phyloP scores from a whole-genome alignment of 2,113 vertebrate genomes.

The Oceanodroma tethys region DNA sequence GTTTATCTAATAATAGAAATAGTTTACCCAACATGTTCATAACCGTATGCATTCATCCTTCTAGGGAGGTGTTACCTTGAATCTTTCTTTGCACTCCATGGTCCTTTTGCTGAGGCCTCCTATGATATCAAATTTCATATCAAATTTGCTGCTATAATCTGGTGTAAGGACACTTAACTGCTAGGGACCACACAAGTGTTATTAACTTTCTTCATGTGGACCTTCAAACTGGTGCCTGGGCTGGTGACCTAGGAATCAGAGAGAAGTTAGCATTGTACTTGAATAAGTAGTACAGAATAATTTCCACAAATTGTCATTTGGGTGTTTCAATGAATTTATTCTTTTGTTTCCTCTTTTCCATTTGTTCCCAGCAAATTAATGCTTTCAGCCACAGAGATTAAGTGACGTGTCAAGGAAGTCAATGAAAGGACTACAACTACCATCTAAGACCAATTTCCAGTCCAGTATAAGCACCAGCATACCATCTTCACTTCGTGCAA shows the following conservation, averaged over 20 bases:
- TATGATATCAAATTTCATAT: neutral
- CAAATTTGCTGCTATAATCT: neutral
- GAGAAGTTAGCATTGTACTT: neutral
- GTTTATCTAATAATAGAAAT: neutral
- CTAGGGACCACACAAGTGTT: neutral
- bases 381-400: neutral
- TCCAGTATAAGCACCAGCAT: neutral
- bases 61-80: neutral
- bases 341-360: neutral
- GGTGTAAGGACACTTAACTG: neutral
- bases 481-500: neutral
- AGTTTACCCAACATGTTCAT: neutral
- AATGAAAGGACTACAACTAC: neutral
- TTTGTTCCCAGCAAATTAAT: neutral
- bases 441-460: neutral
- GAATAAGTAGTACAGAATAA: neutral
- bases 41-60: neutral
- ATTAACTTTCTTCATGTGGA: accelerated
- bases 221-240: neutral
- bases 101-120: neutral
- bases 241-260: neutral
- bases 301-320: neutral
- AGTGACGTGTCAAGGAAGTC: neutral
- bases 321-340: neutral
- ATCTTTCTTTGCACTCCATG: neutral